Base-by-base conservation (phyloP, 2,113 vertebrate genomes). In the Scartelaos histophorus region DNA sequence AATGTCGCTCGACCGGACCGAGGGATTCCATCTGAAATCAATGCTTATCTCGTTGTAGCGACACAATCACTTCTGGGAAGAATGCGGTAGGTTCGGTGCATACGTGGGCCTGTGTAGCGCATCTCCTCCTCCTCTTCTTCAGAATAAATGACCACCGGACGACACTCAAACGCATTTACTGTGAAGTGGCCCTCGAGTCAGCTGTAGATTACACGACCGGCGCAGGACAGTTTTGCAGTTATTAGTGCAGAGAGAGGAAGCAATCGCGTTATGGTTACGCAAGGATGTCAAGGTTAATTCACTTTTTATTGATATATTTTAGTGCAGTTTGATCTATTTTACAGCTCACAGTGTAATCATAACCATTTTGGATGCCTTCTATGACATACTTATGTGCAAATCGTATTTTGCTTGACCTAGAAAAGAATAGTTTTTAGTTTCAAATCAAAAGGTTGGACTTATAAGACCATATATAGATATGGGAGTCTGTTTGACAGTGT, bases 1-100 rank as follows among this genome's bases (percentile, higher is more conserved):
- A 43, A 66, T 66, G 29, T 66, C 25, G 7, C 66, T 70, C 13
- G 5, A 21, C 5, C 11, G 51, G 24, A 62, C 54, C 16, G 70
- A 10, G 19, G 15, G 58, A 62, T 75, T 64, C 38, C 66, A 65
- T 82, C 80, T 80, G 74, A 87, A 85, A 82, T 85, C 82, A 54
- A 76, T 85, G 22, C 66, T 66, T 70, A 62, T 81, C 45, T 75
- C 58, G 53, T 67, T 69, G 29, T 47, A 75, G 66, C 49, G 66
- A 67, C 61, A 70, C 54, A 57, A 68, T 72, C 49, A 21, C 35
- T 35, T 72, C 53, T 74, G 13, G 73, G 56, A 70, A 68, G 5
- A 58, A 46, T 46, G 69, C 46, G 67, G 76, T 68, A 60, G 61
- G 61, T 11, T 43, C 53, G 13, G 66, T 64, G 65, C 72, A 38